Evolutionary conservation across 2,113 vertebrate species (phyloP).

Genomic region (Shinisaurus crocodilurus): DNA sequence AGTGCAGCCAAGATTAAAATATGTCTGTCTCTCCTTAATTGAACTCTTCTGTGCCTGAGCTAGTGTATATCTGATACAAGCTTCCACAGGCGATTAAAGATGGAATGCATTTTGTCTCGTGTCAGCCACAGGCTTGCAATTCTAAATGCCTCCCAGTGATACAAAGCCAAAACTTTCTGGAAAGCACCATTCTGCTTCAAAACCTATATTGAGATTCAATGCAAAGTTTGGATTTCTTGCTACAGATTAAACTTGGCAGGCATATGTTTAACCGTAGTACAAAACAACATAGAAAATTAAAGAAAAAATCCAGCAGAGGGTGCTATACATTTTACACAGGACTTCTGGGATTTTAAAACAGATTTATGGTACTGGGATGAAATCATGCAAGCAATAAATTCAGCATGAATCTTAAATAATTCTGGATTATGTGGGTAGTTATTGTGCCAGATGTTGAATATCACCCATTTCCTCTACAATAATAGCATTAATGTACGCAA

Average conservation of each 20-base stretch:
- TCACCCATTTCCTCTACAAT: background rate
- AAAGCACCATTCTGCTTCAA: background rate
- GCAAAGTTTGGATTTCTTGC: rapidly evolving
- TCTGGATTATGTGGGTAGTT: background rate
- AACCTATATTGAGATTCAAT: background rate
- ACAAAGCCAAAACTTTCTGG: constrained; percentile 14
- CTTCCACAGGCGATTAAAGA: background rate
- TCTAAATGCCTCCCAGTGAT: background rate
- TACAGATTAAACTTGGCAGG: background rate
- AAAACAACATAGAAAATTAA: background rate
- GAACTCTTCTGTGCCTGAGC: background rate
- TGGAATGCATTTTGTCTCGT: constrained; percentile 27
- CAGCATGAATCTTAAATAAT: background rate
- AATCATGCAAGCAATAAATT: background rate
- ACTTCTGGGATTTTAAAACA: background rate
- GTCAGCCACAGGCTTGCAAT: background rate
- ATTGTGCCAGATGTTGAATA: background rate
- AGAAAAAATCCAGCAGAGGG: constrained; percentile 48
- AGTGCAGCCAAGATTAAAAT: background rate
- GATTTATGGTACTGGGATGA: constrained; percentile 11
- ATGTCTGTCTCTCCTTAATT: background rate
- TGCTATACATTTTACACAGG: background rate
- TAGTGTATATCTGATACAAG: constrained; percentile 2
- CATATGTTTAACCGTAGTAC: background rate
- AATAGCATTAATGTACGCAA: rapidly evolving